Base-by-base conservation (phyloP, 1,140 invertebrate genomes). In the Microplitis mediator region DNA sequence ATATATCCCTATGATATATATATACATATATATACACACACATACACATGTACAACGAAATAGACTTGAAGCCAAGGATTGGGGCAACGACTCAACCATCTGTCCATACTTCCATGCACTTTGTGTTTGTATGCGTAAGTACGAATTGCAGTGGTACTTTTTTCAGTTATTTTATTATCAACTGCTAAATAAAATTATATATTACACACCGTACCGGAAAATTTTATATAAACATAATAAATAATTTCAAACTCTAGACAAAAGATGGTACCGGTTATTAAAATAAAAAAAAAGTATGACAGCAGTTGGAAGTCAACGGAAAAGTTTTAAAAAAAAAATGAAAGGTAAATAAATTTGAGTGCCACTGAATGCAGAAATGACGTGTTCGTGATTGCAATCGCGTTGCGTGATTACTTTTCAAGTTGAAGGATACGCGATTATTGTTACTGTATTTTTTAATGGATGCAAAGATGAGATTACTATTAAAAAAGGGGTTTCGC, bases 81-180 rank as follows among this genome's bases (percentile, higher is more conserved):
- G 72, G 72, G 72, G 67, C 67, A 4, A 62, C 64, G 64, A 52
- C 63, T 63, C 60, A 64, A 35, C 56, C 60, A 67, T 73, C 66
- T 69, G 61, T 71, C 51, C 45, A 31, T 54, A 54, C 52, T 39
- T 70, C 23, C 16, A 58, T 70, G 16, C 54, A 54, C 60, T 56
- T 56, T 35, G 14, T 23, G 9, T n/a, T 71, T 52, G 13, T 66
- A 14, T 45, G 52, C 1, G 61, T 70, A 36, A 64, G 52, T 36
- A 65, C 32, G 35, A 56, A 35, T 63, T 11, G 11, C 64, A 23
- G 36, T 45, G 58, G 14, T 54, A 6, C 63, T 61, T 66, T 50
- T 11, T 35, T 50, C 31, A 1, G 31, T 14, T n/a, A 61, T 16
- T 4, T 23, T 23, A 23, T 23, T 23, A 23, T 23, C 23, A 23